Base-by-base conservation (phyloP, 2,888 invertebrate species). In the Anaspis maculata region DNA sequence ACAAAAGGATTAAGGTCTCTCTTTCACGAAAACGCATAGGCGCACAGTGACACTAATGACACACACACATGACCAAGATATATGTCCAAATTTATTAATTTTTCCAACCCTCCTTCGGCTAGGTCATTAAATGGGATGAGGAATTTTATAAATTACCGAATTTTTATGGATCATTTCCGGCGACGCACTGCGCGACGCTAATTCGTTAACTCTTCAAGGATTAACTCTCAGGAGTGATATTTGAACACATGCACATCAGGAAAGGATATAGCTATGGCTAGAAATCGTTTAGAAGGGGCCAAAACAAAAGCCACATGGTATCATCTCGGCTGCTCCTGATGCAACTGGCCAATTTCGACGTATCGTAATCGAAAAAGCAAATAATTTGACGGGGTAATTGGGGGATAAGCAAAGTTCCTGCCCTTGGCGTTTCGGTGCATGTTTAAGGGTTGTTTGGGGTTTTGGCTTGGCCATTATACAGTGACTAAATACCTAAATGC, bases 41-140 rank as follows among this genome's bases (percentile, higher is more conserved):
- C 19, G 13, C 3, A 25, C 21, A 30, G 25, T 29, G 32, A 28
- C 32, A 27, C 37, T 37, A 37, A 37, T 37, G 37, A 32, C 24
- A 30, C 15, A 9, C 19, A 9, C 19, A 24, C 25, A 25, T 13
- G 25, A 33, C n/a, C 33, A 27, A 27, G 33, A 33, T 33, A 21
- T 33, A 33, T 33, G 25, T 26, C 28, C 29, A 19, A 28, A 34
- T 28, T 28, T 28, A 34, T 34, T 34, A 19, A 19, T 5, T 6
- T n/a, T n/a, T n/a, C n/a, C n/a, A n/a, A n/a, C n/a, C n/a, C n/a
- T n/a, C n/a, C n/a, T n/a, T n/a, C n/a, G n/a, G n/a, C n/a, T n/a
- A n/a, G n/a, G n/a, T n/a, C n/a, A n/a, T n/a, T n/a, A n/a, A n/a
- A n/a, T n/a, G n/a, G n/a, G n/a, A n/a, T n/a, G n/a, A n/a, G n/a